Evolutionary conservation across 2,888 invertebrate genomes (phyloP).

Genomic region (Blera fallax): DNA sequence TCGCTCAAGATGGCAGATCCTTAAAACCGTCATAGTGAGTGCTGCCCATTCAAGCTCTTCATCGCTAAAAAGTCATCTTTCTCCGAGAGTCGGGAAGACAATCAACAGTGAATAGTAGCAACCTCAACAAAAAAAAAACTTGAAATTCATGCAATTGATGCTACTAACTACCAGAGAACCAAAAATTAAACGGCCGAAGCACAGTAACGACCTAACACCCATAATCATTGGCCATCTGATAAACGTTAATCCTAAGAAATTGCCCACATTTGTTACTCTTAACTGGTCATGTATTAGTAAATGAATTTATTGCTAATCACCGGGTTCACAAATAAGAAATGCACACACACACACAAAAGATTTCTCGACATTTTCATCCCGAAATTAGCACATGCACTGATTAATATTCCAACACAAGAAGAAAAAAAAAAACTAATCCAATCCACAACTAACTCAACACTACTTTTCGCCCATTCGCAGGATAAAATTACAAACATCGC

Average conservation of each 20-base stretch:
- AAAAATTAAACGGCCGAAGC: neutral
- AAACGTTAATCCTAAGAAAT: neutral
- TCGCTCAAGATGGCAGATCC: too few relatives aligned
- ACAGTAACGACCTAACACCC: neutral
- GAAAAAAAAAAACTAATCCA: neutral
- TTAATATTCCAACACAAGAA: conserved; percentile 7
- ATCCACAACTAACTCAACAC: conserved; percentile 15
- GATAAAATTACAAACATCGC: neutral
- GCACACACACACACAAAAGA: neutral
- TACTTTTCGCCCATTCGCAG: conserved; percentile 8
- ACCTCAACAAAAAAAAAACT: too few relatives aligned
- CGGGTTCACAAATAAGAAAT: neutral
- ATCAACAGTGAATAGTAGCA: too few relatives aligned
- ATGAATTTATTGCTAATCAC: conserved; percentile 20
- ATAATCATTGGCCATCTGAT: neutral
- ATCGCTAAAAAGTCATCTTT: too few relatives aligned
- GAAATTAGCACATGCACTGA: conserved; percentile 1
- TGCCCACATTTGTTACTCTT: neutral
- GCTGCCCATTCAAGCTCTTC: too few relatives aligned
- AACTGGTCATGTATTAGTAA: neutral
- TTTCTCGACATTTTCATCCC: neutral
- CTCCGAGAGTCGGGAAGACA: too few relatives aligned
- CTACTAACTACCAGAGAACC: too few relatives aligned
- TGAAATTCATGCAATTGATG: too few relatives aligned
- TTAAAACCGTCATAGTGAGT: too few relatives aligned